phyloP scores from a whole-genome alignment of 2,888 invertebrate genomes.

The Biston betularia region DNA sequence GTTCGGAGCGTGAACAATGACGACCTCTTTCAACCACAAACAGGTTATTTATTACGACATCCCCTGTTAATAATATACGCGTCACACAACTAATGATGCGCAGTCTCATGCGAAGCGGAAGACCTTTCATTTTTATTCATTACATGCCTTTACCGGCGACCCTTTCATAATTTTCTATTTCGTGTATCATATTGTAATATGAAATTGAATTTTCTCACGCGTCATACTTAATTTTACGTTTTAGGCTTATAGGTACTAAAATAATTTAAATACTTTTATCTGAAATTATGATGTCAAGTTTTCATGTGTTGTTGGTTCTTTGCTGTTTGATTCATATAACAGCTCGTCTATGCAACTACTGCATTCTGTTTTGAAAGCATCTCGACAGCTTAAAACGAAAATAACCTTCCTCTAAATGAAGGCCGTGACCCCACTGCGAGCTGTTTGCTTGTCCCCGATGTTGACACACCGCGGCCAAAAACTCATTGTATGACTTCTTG shows the following conservation, averaged over 20 bases:
- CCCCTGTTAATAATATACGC: constrained; percentile 59
- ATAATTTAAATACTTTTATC: constrained; percentile 1
- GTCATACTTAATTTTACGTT: constrained; percentile 17
- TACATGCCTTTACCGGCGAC: constrained; percentile 17
- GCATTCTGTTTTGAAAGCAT: constrained; percentile 19
- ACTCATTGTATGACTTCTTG: constrained; percentile 79
- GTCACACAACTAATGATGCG: constrained; percentile 50
- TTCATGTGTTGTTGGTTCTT: background rate
- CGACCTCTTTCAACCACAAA: constrained; percentile 51
- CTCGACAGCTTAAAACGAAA: constrained; percentile 57
- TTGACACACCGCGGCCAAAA: constrained; percentile 75
- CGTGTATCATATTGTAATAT: constrained; percentile 25
- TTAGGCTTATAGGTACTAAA: constrained; percentile 4
- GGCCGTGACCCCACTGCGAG: constrained; percentile 78
- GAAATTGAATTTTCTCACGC: constrained; percentile 28
- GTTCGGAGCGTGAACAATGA: constrained; percentile 58
- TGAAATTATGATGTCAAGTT: background rate
- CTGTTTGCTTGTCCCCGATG: constrained; percentile 75
- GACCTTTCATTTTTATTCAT: constrained; percentile 32
- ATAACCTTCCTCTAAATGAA: constrained; percentile 67
- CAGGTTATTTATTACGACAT: constrained; percentile 68
- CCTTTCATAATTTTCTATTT: constrained; percentile 36
- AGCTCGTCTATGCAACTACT: background rate
- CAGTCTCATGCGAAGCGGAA: constrained; percentile 52
- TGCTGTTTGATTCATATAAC: background rate